These are phyloP conservation scores for Eriosoma lanigerum DNA, from an alignment of 1,140 invertebrate genomes.

Conservation along the genomic window DNA sequence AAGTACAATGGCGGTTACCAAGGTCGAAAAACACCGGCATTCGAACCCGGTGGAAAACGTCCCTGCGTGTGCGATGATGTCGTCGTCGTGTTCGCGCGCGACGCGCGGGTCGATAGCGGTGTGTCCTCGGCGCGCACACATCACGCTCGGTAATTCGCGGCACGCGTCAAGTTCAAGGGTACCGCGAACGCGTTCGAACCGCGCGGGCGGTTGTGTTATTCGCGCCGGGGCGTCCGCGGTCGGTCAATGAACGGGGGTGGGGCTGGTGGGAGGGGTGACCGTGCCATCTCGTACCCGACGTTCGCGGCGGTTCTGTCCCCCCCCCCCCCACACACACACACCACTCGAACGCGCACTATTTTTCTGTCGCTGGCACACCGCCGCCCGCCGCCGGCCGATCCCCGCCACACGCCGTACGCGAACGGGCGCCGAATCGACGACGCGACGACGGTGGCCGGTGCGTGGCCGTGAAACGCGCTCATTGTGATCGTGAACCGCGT, in stretches of 20 bases:
- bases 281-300: conserved; percentile 50
- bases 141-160: neutral
- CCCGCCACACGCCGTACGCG: conserved; percentile 60
- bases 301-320: conserved; percentile 5
- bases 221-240: conserved; percentile 51
- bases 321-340: neutral
- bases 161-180: conserved; percentile 52
- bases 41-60: no score
- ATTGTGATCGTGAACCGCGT: conserved; percentile 49
- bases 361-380: neutral
- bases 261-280: conserved; percentile 33
- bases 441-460: conserved; percentile 56
- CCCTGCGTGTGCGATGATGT: no score
- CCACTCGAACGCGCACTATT: no score
- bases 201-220: conserved; percentile 55
- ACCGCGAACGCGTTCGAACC: conserved; percentile 59
- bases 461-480: conserved; percentile 42
- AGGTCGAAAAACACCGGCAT: no score
- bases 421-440: conserved; percentile 69
- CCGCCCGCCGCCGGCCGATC: conserved; percentile 28
- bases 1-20: no score
- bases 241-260: conserved; percentile 43
- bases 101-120: no score
- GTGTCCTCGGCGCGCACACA: neutral
- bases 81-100: no score